Conservation (phyloP, 2,888 invertebrate genomes). For the Acholoe squamosa region DNA sequence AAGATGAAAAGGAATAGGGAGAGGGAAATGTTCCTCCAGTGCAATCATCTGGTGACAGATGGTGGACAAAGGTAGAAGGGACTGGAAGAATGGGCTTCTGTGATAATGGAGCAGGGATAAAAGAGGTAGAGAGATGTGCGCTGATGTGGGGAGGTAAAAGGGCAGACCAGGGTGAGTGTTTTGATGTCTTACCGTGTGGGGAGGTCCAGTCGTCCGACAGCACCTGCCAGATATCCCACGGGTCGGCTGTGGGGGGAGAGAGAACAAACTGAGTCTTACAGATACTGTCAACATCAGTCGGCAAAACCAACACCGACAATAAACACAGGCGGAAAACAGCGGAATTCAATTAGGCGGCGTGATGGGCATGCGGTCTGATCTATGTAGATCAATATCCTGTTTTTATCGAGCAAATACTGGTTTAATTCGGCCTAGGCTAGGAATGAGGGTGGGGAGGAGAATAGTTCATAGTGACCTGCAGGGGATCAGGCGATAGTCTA, state of each 20-base stretch:
- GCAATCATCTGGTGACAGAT: no score
- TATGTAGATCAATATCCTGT: slow-evolving; percentile 12
- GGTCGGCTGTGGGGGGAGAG: slow-evolving; percentile 46
- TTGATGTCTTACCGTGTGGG: slow-evolving; percentile 62
- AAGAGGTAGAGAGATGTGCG: neutral
- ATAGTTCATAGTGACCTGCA: no score
- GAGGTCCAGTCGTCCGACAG: slow-evolving; percentile 66
- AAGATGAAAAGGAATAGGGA: no score
- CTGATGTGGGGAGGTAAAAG: neutral
- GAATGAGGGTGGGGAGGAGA: neutral
- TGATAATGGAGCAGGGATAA: neutral
- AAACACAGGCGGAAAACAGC: slow-evolving; percentile 10
- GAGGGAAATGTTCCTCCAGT: no score
- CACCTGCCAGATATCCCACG: slow-evolving; percentile 61
- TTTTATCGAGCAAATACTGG: neutral
- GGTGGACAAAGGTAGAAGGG: no score
- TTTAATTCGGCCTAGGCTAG: neutral
- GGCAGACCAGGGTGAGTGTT: slow-evolving; percentile 36
- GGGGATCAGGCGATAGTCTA: neutral
- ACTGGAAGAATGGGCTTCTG: no score
- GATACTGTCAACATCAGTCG: slow-evolving; percentile 23
- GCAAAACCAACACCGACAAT: slow-evolving; percentile 17
- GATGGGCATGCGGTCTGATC: neutral
- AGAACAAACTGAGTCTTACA: neutral
- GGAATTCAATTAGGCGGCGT: slow-evolving; percentile 20